Conservation (phyloP, 2,113 vertebrate species). For the Emberiza fucata region DNA sequence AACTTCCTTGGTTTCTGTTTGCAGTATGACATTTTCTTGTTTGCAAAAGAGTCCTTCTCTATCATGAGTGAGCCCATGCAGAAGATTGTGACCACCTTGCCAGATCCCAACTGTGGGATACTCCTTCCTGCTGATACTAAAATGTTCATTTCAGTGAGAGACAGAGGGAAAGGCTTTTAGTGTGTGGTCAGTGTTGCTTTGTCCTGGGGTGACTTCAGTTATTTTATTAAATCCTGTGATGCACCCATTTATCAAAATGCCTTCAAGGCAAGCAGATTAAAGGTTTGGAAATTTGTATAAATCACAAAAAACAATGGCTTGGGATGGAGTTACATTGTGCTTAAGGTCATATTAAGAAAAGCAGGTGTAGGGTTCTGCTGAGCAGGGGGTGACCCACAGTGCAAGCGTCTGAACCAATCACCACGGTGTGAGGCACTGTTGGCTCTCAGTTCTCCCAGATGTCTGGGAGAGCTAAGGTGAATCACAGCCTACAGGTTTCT, state of each 20-base stretch:
- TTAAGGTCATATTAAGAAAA: not conserved
- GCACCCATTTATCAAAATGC: fast-evolving
- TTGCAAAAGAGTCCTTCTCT: not conserved
- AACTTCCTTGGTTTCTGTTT: not conserved
- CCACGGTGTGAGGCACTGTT: fast-evolving
- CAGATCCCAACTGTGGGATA: not conserved
- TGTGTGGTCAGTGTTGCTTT: not conserved
- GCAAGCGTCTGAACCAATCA: not conserved
- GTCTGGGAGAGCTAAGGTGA: not conserved
- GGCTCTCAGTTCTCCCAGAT: not conserved
- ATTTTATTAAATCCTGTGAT: not conserved
- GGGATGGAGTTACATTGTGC: not conserved
- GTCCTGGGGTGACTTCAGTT: not conserved
- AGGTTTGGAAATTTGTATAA: not conserved
- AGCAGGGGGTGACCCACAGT: not conserved
- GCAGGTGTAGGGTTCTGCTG: not conserved
- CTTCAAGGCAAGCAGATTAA: not conserved
- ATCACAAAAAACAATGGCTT: not conserved
- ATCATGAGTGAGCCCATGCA: not conserved
- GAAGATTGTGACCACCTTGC: not conserved
- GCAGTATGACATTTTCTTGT: not conserved
- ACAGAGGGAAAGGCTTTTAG: not conserved
- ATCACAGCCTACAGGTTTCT: not conserved
- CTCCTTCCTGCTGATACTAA: not conserved
- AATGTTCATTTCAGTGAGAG: not conserved